Conservation (phyloP, 2,888 invertebrate species). For the Archips crataeganus region DNA sequence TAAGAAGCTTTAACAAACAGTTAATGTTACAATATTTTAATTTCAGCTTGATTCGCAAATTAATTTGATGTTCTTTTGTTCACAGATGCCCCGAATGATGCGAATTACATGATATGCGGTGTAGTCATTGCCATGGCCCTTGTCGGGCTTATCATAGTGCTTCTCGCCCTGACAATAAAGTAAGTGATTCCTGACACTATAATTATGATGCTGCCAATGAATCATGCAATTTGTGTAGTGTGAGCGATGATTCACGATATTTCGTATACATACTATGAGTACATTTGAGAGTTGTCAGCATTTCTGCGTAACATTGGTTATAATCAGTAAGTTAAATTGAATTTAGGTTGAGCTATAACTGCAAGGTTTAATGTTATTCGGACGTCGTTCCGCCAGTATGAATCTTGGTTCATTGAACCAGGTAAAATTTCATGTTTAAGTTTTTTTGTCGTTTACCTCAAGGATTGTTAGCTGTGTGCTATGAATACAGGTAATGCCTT, state of each 20-base stretch:
- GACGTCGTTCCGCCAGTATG: slow-evolving; percentile 16
- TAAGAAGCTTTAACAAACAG: too few species aligned
- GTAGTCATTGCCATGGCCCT: slow-evolving; percentile 94
- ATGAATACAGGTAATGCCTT: slow-evolving; percentile 37
- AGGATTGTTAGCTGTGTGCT: slow-evolving; percentile 22
- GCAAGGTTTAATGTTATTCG: slow-evolving; percentile 17
- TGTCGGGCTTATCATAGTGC: slow-evolving; percentile 92
- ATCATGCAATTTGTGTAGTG: slow-evolving; percentile 16
- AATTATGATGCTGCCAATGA: slow-evolving; percentile 24
- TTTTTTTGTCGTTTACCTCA: slow-evolving; percentile 32
- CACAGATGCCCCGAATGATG: slow-evolving; percentile 93
- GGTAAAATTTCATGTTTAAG: slow-evolving; percentile 29
- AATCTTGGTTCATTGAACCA: slow-evolving; percentile 34
- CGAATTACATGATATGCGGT: slow-evolving; percentile 93
- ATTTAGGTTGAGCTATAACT: slow-evolving; percentile 18
- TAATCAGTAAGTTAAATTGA: slow-evolving; percentile 17
- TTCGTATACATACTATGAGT: slow-evolving; percentile 5
- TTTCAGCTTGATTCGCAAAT: slow-evolving; percentile 9
- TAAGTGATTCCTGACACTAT: slow-evolving; percentile 70
- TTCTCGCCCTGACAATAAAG: slow-evolving; percentile 93
- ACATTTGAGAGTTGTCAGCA: slow-evolving; percentile 21
- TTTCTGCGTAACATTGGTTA: slow-evolving; percentile 14
- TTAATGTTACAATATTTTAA: not conserved
- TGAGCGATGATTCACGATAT: slow-evolving; percentile 25
- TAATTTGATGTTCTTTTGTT: slow-evolving; percentile 76